Evolutionary conservation across 1,140 invertebrate genomes (phyloP).

Genomic region (Pectinophora gossypiella): DNA sequence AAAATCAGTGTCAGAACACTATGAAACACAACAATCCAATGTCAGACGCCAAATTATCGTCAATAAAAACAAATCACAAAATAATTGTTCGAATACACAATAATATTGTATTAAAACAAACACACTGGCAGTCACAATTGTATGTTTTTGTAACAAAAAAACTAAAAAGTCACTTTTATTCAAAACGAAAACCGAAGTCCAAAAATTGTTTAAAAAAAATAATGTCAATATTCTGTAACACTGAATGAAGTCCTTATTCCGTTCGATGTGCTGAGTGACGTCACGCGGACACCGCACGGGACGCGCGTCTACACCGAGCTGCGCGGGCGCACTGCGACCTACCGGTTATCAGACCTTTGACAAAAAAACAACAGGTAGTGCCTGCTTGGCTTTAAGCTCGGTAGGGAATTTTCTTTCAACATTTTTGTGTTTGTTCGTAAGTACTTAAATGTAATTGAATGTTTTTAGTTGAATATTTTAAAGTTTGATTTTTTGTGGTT

Average conservation of each 20-base stretch:
- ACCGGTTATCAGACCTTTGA: conserved; percentile 44
- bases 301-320: conserved; percentile 39
- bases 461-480: too few relatives aligned
- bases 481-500: too few relatives aligned
- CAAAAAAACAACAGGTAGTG: conserved; percentile 51
- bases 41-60: not conserved
- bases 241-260: not conserved
- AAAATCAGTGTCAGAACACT: too few relatives aligned
- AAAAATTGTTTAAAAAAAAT: too few relatives aligned
- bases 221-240: not conserved
- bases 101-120: too few relatives aligned
- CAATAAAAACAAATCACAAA: not conserved
- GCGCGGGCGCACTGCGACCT: conserved; percentile 52
- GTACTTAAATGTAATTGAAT: too few relatives aligned
- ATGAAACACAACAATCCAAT: too few relatives aligned
- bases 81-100: not conserved
- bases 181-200: not conserved
- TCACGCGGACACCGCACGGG: not conserved
- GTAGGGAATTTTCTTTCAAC: too few relatives aligned
- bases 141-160: not conserved
- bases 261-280: not conserved
- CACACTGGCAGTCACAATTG: not conserved
- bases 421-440: too few relatives aligned
- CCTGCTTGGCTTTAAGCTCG: conserved; percentile 17
- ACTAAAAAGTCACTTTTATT: not conserved